A percentile compares a stretch with the other conserved stretches of the same genome.
Conservation (phyloP, 2,888 invertebrate genomes). For the Clusia tigrina region DNA sequence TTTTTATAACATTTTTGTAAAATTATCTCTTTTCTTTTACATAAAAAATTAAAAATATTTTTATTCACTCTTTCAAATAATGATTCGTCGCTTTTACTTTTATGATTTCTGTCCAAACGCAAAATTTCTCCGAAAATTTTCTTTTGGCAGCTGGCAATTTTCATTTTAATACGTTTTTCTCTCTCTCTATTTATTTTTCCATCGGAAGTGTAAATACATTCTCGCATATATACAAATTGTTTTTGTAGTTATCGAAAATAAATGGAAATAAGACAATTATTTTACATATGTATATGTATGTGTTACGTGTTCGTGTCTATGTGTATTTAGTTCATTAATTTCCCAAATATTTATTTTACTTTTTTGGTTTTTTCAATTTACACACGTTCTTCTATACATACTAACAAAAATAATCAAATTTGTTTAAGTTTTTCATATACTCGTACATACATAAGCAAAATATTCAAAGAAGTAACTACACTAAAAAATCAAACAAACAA, state of each 20-base stretch:
- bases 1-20: too few species aligned
- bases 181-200: neutral
- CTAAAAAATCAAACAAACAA: neutral
- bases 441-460: neutral
- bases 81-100: constrained; percentile 18
- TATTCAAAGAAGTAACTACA: neutral
- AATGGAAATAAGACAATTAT: neutral
- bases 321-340: constrained; percentile 58
- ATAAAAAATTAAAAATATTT: constrained; percentile 17
- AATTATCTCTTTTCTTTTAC: too few species aligned
- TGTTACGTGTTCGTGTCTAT: constrained; percentile 65
- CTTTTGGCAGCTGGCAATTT: neutral
- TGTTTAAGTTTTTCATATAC: neutral
- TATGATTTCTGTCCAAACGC: neutral
- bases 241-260: neutral
- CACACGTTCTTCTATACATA: constrained; percentile 26
- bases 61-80: constrained; percentile 29
- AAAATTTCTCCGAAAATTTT: neutral
- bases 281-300: constrained; percentile 50
- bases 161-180: neutral
- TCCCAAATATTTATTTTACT: constrained; percentile 23
- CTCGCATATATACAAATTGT: neutral
- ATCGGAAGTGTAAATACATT: constrained; percentile 6
- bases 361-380: constrained; percentile 33
- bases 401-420: constrained; percentile 14